A percentile compares a stretch with the other conserved stretches of the same genome.
phyloP scores from a whole-genome alignment of 2,797 vertebrate genomes.

The Anniella stebbinsi region DNA sequence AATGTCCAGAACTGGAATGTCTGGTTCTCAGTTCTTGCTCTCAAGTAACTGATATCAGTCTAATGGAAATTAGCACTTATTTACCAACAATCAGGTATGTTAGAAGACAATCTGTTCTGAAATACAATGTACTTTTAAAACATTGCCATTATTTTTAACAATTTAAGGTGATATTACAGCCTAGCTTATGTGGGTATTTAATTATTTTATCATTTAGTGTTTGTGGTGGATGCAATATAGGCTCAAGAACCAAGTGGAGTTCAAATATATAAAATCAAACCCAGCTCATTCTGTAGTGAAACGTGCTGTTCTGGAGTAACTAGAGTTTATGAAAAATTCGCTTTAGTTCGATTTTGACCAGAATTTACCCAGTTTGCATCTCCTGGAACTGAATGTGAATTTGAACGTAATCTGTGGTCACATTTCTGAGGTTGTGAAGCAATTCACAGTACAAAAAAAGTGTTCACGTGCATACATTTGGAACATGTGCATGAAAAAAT shows the following conservation, averaged over 20 bases:
- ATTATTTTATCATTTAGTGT: background rate
- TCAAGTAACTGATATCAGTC: slow-evolving; percentile 73
- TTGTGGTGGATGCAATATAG: background rate
- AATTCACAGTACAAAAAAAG: too few species aligned
- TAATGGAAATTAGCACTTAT: slow-evolving; percentile 74
- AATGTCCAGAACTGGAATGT: slow-evolving; percentile 66
- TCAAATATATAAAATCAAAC: background rate
- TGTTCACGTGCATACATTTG: too few species aligned
- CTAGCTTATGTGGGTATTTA: background rate
- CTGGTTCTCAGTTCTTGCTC: slow-evolving; percentile 76
- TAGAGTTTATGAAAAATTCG: too few species aligned
- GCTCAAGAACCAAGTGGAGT: background rate
- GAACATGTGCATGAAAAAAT: too few species aligned
- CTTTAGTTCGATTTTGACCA: too few species aligned
- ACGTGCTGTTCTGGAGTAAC: background rate
- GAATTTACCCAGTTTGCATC: too few species aligned
- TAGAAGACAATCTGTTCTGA: background rate
- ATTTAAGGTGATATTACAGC: background rate
- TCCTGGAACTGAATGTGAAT: too few species aligned
- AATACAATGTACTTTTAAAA: background rate
- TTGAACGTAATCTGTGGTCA: too few species aligned
- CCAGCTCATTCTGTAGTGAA: background rate
- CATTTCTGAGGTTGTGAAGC: too few species aligned
- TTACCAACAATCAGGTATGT: slow-evolving; percentile 63
- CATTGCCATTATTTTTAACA: background rate